These are phyloP conservation scores for Agelaius phoeniceus DNA, from an alignment of 2,113 vertebrate genomes.

Conservation along the genomic window DNA sequence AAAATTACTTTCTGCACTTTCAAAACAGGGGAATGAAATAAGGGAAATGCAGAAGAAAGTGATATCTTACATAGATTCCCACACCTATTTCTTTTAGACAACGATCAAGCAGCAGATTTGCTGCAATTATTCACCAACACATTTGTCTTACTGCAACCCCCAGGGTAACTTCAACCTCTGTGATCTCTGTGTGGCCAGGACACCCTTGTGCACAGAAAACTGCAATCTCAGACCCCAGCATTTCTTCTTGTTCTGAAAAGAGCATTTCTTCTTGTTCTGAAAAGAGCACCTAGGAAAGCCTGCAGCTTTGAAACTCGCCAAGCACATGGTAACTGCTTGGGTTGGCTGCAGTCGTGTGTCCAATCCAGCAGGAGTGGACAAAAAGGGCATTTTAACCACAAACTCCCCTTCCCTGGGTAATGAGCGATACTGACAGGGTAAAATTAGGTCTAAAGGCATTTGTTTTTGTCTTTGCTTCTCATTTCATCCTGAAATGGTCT, in stretches of 20 bases:
- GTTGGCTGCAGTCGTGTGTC: not conserved
- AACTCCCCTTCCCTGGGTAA: not conserved
- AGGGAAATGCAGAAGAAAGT: slow-evolving; percentile 22
- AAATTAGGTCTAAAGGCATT: not conserved
- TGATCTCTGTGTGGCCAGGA: not conserved
- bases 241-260: no score
- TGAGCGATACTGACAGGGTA: rapidly evolving
- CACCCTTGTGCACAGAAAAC: not conserved
- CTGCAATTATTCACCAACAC: not conserved
- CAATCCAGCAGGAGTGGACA: not conserved
- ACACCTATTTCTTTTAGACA: not conserved
- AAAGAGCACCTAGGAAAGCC: not conserved
- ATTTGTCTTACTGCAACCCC: not conserved
- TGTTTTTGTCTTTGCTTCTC: not conserved
- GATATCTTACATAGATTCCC: not conserved
- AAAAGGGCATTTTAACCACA: not conserved
- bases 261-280: not conserved
- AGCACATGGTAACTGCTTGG: not conserved
- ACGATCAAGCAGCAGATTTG: not conserved
- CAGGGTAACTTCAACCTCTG: not conserved
- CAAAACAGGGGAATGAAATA: not conserved
- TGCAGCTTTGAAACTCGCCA: not conserved
- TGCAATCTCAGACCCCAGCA: not conserved
- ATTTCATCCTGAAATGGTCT: not conserved
- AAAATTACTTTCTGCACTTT: slow-evolving; percentile 37